These are phyloP conservation scores for Bathybates hornii DNA, from an alignment of 2,113 vertebrate species.

Conservation along the genomic window DNA sequence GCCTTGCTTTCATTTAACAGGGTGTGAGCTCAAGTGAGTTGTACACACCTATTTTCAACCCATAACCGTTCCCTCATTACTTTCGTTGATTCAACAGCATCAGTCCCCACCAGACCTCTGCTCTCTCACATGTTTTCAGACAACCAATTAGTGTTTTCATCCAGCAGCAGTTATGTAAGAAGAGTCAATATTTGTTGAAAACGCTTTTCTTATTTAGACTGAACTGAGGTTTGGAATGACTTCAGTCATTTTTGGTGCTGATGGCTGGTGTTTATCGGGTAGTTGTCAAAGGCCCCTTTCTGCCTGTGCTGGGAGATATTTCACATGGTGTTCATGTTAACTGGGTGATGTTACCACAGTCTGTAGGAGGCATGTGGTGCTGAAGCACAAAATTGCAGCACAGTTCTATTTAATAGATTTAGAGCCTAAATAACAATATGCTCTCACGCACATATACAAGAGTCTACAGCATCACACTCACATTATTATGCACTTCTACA, in stretches of 20 bases:
- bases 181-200: slow-evolving; percentile 70
- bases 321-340: slow-evolving; percentile 16
- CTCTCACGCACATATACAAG: background rate
- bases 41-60: slow-evolving; percentile 29
- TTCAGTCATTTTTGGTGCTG: slow-evolving; percentile 31
- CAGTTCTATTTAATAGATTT: background rate
- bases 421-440: background rate
- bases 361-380: background rate
- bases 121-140: slow-evolving; percentile 49
- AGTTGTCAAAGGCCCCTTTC: slow-evolving; percentile 59
- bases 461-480: background rate
- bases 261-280: slow-evolving; percentile 28
- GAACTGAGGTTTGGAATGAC: slow-evolving; percentile 31
- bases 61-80: background rate
- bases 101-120: background rate
- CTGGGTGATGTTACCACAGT: background rate
- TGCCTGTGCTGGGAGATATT: slow-evolving; percentile 31
- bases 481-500: background rate
- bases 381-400: background rate
- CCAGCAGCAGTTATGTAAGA: slow-evolving; percentile 61
- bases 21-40: slow-evolving; percentile 15
- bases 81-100: slow-evolving; percentile 15
- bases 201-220: slow-evolving; percentile 55
- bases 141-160: slow-evolving; percentile 65
- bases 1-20: slow-evolving; percentile 10